Evolutionary conservation across 2,888 invertebrate species (phyloP).

Genomic region (Patella caerulea): DNA sequence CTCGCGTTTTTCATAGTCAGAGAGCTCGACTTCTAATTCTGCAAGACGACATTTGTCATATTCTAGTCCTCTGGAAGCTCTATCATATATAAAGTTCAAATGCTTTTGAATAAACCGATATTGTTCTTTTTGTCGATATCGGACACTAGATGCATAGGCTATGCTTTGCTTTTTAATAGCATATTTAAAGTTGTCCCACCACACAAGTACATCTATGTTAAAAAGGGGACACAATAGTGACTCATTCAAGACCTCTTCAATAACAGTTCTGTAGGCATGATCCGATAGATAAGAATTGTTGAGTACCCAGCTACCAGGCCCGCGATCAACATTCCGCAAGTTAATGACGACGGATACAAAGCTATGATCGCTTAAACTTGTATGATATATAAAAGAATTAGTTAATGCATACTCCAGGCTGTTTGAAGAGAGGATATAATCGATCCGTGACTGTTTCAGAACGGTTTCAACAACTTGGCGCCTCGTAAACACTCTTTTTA

Average conservation of each 20-base stretch:
- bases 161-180: background rate
- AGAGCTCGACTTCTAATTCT: background rate
- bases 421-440: background rate
- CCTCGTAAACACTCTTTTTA: background rate
- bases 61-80: background rate
- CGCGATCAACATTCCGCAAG: background rate
- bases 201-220: background rate
- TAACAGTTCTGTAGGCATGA: background rate
- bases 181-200: constrained; percentile 4
- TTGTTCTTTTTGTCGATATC: background rate
- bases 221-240: background rate
- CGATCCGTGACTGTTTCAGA: background rate
- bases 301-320: background rate
- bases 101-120: constrained; percentile 6
- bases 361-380: background rate
- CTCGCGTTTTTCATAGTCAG: background rate
- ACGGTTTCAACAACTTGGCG: background rate
- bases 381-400: background rate
- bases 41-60: background rate
- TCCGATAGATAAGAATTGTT: background rate
- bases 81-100: background rate
- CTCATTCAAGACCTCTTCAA: background rate
- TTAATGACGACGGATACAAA: background rate
- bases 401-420: background rate
- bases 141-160: background rate